A percentile compares a stretch with the other conserved stretches of the same genome.
These are phyloP conservation scores for Athene cunicularia DNA, from an alignment of 2,113 vertebrate species.

Conservation along the genomic window DNA sequence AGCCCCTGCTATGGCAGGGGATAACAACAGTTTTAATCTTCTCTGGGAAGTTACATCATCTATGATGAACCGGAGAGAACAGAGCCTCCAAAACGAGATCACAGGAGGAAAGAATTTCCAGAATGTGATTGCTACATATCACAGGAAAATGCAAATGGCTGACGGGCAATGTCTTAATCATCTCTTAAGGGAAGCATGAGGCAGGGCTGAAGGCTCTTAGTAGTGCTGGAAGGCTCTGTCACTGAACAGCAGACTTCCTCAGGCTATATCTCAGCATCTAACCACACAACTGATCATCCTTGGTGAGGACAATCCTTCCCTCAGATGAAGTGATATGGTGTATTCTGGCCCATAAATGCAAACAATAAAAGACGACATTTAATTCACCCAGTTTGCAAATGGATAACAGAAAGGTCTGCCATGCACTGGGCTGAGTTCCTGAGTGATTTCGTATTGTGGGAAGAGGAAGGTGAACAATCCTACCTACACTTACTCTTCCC, in stretches of 20 bases:
- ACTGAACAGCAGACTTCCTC: neutral
- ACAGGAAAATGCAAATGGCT: neutral
- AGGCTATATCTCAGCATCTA: neutral
- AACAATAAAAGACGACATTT: neutral
- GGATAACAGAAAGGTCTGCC: neutral
- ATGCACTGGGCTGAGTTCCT: neutral
- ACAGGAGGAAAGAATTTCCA: neutral
- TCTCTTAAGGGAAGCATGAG: neutral
- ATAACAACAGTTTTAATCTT: neutral
- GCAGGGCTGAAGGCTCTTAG: neutral
- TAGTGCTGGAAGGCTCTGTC: neutral
- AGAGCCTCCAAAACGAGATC: neutral
- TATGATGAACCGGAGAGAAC: neutral
- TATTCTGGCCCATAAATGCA: neutral
- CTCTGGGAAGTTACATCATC: neutral
- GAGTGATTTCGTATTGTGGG: neutral
- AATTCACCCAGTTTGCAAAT: neutral
- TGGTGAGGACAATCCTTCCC: neutral
- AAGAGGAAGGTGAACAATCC: neutral
- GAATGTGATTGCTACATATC: neutral
- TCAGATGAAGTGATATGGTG: neutral
- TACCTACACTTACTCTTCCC: neutral
- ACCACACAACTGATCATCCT: neutral
- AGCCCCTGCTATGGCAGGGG: neutral
- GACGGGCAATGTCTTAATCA: neutral